Base-by-base conservation (phyloP, 2,797 vertebrate genomes). In the Enteromius mattozi region DNA sequence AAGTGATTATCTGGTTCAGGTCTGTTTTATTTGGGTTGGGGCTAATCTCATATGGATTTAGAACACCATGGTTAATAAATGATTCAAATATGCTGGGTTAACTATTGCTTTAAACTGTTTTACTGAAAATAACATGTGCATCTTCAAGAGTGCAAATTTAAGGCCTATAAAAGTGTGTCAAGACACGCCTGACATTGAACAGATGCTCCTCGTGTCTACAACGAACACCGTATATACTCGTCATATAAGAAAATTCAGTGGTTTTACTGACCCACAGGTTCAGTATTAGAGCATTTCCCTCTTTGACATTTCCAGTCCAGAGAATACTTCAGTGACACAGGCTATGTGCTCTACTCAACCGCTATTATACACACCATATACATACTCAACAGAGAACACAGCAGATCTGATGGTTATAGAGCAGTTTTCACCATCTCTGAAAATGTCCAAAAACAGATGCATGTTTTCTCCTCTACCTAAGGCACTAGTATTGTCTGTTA, bases 271-370 rank as follows among this genome's bases (percentile, higher is more conserved):
- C 88, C 88, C 91, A 89, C 89, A 90, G 88, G 87, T 88, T 90
- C 91, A 92, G 90, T 92, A 91, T 88, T 88, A 89, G 83, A 85
- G 42, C 78, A 33, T 61, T 80, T 82, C 72, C 78, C 61, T 78
- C 75, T 49, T 24, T 54, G 4, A 45, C 16, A 61, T 68, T 83
- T 70, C 78, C 81, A 84, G 85, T 83, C 89, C 63, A 66, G 82
- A 71, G 79, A 88, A 89, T 65, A 82, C 81, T 84, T 82, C 90
- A 90, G 88, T 89, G 89, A 92, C 91, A 92, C 88, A 93, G 90
- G 90, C 87, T 92, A 95, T 92, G 92, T 77, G 68, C 75, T 91
- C 88, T 84, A 69, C 76, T 68, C 88, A 89, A 92, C 91, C 13
- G 89, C 87, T 91, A 86, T 91, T 87, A 90, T 79, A 87, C 82